A percentile compares a stretch with the other conserved stretches of the same genome.
These are phyloP conservation scores for Andrena haemorrhoa DNA, from an alignment of 2,888 invertebrate genomes.

Conservation along the genomic window DNA sequence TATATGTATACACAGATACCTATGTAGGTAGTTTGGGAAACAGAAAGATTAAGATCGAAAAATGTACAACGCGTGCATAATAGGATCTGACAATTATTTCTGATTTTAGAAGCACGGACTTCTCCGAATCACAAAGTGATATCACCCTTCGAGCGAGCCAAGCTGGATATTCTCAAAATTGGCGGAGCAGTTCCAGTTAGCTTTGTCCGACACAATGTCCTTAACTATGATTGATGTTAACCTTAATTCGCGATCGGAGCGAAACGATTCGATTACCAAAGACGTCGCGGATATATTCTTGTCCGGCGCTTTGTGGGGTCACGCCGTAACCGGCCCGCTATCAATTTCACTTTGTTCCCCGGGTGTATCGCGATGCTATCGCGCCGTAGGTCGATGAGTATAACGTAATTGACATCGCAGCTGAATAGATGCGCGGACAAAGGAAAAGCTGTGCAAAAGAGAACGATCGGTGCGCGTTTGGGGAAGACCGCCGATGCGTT, in stretches of 20 bases:
- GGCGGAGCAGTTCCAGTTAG: neutral
- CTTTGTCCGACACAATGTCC: conserved; percentile 10
- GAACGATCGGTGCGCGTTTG: conserved; percentile 16
- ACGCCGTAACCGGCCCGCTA: conserved; percentile 36
- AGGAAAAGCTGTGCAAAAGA: conserved; percentile 20
- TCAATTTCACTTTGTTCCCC: conserved; percentile 57
- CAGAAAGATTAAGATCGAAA: conserved; percentile 19
- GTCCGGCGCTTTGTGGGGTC: neutral
- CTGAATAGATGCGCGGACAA: conserved; percentile 41
- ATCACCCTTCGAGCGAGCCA: neutral
- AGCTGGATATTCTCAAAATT: neutral
- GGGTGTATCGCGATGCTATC: conserved; percentile 5
- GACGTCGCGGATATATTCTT: conserved; percentile 20
- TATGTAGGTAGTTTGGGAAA: neutral
- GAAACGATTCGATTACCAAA: conserved; percentile 44
- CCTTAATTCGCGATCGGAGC: conserved; percentile 50
- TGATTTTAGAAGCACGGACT: neutral
- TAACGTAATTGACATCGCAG: conserved; percentile 62
- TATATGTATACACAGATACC: neutral
- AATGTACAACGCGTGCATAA: no score
- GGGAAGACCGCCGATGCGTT: conserved; percentile 35
- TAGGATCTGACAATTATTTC: no score
- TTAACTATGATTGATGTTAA: conserved; percentile 49
- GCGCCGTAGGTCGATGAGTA: conserved; percentile 1
- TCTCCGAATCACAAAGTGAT: neutral